Conservation (phyloP, 2,113 vertebrate genomes). For the Nematolebias whitei region DNA sequence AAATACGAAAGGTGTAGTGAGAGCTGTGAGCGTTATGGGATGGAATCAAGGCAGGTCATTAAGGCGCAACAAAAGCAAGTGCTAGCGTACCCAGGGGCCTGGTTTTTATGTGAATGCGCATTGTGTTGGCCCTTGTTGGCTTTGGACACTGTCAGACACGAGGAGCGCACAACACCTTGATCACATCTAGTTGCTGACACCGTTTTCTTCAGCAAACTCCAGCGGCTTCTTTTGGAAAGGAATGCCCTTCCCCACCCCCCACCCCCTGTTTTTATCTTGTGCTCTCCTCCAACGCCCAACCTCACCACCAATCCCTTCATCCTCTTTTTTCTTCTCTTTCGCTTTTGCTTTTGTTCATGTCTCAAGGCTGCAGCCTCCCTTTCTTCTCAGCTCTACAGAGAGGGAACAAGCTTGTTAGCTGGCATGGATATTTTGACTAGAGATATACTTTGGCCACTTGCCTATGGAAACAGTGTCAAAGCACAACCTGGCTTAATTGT, state of each 20-base stretch:
- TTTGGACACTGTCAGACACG: slow-evolving; percentile 31
- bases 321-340: slow-evolving; percentile 60
- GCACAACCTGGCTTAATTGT: slow-evolving; percentile 99
- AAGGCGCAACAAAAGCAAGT: slow-evolving; percentile 77
- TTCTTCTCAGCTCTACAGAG: slow-evolving; percentile 87
- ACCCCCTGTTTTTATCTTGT: slow-evolving; percentile 22
- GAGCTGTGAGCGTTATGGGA: slow-evolving; percentile 62
- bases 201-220: slow-evolving; percentile 90
- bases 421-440: slow-evolving; percentile 95
- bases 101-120: slow-evolving; percentile 69
- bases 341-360: slow-evolving; percentile 81
- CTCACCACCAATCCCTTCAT: slow-evolving; percentile 42
- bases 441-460: slow-evolving; percentile 96
- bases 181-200: slow-evolving; percentile 81
- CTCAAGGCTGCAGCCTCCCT: slow-evolving; percentile 88
- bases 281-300: slow-evolving; percentile 23
- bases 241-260: not conserved
- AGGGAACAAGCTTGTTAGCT: slow-evolving; percentile 98
- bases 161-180: slow-evolving; percentile 85
- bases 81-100: slow-evolving; percentile 62
- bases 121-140: slow-evolving; percentile 48
- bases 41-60: slow-evolving; percentile 84
- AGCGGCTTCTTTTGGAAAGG: slow-evolving; percentile 65
- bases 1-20: slow-evolving; percentile 84
- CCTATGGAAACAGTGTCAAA: slow-evolving; percentile 97